phyloP scores from a whole-genome alignment of 2,888 invertebrate genomes.

The Drosophila fulvimacula region DNA sequence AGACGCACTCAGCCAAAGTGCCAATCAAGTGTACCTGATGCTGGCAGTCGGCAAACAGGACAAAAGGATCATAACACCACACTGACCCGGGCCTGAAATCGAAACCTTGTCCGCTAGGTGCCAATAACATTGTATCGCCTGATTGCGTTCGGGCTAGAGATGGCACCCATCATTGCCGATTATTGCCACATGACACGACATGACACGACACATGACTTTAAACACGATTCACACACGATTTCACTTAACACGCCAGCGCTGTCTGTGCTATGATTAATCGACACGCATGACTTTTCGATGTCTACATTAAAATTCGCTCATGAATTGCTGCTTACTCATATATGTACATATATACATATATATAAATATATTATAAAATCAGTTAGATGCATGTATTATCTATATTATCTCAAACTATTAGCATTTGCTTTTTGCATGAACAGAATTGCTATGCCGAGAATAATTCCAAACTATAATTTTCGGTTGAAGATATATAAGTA shows the following conservation, averaged over 20 bases:
- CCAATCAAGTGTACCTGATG: conserved; percentile 57
- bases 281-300: conserved; percentile 16
- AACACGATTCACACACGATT: conserved; percentile 17
- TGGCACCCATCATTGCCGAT: conserved; percentile 18
- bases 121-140: conserved; percentile 69
- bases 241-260: conserved; percentile 11
- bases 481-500: too few relatives aligned
- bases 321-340: neutral
- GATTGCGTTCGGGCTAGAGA: conserved; percentile 27
- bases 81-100: conserved; percentile 49
- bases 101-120: conserved; percentile 66
- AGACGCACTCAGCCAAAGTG: conserved; percentile 69
- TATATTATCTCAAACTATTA: neutral
- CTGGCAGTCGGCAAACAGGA: conserved; percentile 40
- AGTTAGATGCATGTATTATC: neutral
- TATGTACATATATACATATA: too few relatives aligned
- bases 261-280: conserved; percentile 19
- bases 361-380: neutral
- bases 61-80: conserved; percentile 40
- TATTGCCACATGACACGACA: conserved; percentile 16
- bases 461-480: too few relatives aligned
- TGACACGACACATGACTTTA: conserved; percentile 13
- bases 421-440: neutral
- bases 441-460: too few relatives aligned
- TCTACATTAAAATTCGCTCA: neutral